A percentile compares a stretch with the other conserved stretches of the same genome.
phyloP scores from a whole-genome alignment of 2,888 invertebrate genomes.

The Hartigia nigra region DNA sequence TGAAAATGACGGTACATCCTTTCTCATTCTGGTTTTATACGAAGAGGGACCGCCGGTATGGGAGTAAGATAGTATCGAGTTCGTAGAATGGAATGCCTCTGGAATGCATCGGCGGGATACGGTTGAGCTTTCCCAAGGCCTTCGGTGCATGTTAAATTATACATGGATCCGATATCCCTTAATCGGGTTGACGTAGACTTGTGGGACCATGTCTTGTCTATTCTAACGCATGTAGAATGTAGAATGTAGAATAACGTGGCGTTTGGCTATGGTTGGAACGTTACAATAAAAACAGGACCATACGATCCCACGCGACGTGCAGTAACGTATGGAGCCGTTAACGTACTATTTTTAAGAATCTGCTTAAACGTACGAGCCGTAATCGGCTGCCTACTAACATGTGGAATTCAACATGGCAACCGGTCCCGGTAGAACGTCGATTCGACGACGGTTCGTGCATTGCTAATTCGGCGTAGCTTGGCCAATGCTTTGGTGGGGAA shows the following conservation, averaged over 20 bases:
- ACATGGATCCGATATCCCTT: neutral
- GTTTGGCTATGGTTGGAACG: neutral
- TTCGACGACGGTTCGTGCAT: neutral
- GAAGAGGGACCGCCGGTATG: neutral
- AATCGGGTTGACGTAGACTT: neutral
- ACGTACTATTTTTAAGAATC: neutral
- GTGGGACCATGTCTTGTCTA: neutral
- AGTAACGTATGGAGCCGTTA: neutral
- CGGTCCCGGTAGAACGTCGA: neutral
- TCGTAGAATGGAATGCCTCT: constrained; percentile 27
- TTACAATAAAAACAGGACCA: neutral
- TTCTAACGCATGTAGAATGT: neutral
- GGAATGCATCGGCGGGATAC: constrained; percentile 33
- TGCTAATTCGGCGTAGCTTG: neutral
- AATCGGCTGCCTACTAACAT: neutral
- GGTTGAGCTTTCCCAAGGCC: constrained; percentile 34
- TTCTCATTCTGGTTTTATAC: neutral
- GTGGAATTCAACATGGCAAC: neutral
- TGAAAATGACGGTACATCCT: constrained; percentile 48
- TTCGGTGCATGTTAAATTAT: constrained; percentile 1
- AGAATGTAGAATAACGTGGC: neutral
- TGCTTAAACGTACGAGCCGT: neutral
- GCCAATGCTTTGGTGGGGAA: neutral
- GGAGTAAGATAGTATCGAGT: neutral
- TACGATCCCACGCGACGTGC: neutral